Conservation (phyloP, 2,888 invertebrate genomes). For the Gari tellinella region DNA sequence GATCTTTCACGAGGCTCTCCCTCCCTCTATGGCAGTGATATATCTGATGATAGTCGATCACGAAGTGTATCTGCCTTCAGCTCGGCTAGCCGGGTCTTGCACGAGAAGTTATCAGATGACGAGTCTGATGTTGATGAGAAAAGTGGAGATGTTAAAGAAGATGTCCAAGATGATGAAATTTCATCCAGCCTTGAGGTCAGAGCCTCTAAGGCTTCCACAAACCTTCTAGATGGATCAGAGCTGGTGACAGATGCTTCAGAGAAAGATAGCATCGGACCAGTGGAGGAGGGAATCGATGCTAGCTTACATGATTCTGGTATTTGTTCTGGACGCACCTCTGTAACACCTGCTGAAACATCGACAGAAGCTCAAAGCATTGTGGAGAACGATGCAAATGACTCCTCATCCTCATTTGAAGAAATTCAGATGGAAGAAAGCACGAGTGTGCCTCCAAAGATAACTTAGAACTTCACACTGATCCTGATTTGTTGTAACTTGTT, state of each 20-base stretch:
- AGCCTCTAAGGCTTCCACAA: constrained; percentile 41
- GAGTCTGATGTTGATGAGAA: constrained; percentile 23
- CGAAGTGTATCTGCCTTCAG: constrained; percentile 43
- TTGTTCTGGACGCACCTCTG: constrained; percentile 60
- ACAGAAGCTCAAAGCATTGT: constrained; percentile 18
- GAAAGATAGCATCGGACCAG: neutral
- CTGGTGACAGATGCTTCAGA: constrained; percentile 5
- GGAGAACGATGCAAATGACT: constrained; percentile 58
- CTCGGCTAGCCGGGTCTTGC: constrained; percentile 18
- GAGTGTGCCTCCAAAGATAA: no score
- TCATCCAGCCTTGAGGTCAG: constrained; percentile 45
- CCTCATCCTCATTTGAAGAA: constrained; percentile 69
- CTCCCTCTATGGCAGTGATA: constrained; percentile 21
- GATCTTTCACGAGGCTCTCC: constrained; percentile 15
- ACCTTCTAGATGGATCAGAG: constrained; percentile 38
- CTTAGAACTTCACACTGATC: no score
- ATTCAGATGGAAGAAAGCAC: constrained; percentile 37
- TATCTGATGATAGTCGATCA: constrained; percentile 23
- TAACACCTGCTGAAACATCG: constrained; percentile 34
- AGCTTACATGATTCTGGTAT: constrained; percentile 55
- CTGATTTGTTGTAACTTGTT: no score
- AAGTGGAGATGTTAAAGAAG: neutral
- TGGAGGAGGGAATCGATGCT: constrained; percentile 16
- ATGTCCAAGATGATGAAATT: constrained; percentile 52
- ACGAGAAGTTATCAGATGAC: constrained; percentile 36